These are phyloP conservation scores for Catocala sponsa DNA, from an alignment of 2,888 invertebrate species.

Conservation along the genomic window DNA sequence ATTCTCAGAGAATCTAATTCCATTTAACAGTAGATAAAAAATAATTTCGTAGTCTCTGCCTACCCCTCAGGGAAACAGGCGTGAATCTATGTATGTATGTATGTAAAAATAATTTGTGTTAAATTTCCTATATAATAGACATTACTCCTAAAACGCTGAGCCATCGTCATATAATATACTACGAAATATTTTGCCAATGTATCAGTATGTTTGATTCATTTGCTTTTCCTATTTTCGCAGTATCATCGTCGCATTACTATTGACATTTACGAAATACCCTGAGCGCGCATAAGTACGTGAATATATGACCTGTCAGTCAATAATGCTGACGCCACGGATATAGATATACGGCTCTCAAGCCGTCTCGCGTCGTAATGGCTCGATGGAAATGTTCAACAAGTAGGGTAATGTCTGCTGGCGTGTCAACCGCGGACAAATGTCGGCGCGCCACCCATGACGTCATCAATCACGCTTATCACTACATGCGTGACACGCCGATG, in stretches of 20 bases:
- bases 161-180: no score
- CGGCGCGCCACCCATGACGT: constrained; percentile 64
- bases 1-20: no score
- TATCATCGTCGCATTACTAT: constrained; percentile 26
- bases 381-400: constrained; percentile 53
- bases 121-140: no score
- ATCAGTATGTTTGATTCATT: background rate
- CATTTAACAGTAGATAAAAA: no score
- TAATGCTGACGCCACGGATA: constrained; percentile 47
- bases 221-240: constrained; percentile 1
- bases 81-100: no score
- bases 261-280: constrained; percentile 32
- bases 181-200: background rate
- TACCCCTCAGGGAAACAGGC: no score
- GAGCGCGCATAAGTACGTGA: constrained; percentile 26
- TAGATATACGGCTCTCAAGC: constrained; percentile 42
- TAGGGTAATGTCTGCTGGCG: constrained; percentile 60
- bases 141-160: no score
- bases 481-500: constrained; percentile 53
- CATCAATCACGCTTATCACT: constrained; percentile 84
- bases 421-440: constrained; percentile 43
- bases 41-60: no score
- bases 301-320: constrained; percentile 51
- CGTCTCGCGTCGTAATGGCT: constrained; percentile 28
- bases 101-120: no score